These are phyloP conservation scores for Noctua janthe DNA, from an alignment of 2,888 invertebrate species.

Conservation along the genomic window DNA sequence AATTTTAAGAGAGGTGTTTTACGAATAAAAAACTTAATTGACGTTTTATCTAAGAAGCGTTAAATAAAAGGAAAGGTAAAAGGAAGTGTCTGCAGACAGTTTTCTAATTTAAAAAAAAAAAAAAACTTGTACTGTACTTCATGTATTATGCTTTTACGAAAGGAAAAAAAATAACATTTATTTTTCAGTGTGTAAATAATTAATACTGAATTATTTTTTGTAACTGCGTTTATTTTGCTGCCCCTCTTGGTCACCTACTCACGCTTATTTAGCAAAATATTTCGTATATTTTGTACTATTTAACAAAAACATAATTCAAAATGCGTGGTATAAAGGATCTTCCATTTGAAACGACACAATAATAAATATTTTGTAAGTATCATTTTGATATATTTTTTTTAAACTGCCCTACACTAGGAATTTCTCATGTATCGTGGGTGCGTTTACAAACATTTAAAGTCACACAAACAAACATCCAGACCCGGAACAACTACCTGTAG, in stretches of 20 bases:
- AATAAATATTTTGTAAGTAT: neutral
- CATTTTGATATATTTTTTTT: too few relatives aligned
- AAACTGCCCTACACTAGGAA: too few relatives aligned
- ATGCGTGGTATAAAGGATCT: neutral
- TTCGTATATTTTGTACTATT: neutral
- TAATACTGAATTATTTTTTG: neutral
- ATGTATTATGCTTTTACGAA: too few relatives aligned
- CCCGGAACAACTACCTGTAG: too few relatives aligned
- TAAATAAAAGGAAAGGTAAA: conserved; percentile 45
- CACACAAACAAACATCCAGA: too few relatives aligned
- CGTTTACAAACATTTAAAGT: too few relatives aligned
- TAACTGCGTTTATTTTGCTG: neutral
- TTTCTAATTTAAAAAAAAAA: neutral
- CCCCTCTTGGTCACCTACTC: neutral
- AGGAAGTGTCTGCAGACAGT: neutral
- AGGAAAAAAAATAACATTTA: neutral
- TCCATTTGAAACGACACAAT: neutral
- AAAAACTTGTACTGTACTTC: too few relatives aligned
- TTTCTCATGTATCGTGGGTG: too few relatives aligned
- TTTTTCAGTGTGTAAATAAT: neutral
- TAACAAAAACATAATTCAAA: neutral
- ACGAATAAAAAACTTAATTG: conserved; percentile 64
- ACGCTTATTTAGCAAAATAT: neutral
- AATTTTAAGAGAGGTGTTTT: conserved; percentile 62
- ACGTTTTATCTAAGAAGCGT: conserved; percentile 63